These are phyloP conservation scores for Folsomia candida DNA, from an alignment of 2,888 invertebrate species.

Conservation along the genomic window DNA sequence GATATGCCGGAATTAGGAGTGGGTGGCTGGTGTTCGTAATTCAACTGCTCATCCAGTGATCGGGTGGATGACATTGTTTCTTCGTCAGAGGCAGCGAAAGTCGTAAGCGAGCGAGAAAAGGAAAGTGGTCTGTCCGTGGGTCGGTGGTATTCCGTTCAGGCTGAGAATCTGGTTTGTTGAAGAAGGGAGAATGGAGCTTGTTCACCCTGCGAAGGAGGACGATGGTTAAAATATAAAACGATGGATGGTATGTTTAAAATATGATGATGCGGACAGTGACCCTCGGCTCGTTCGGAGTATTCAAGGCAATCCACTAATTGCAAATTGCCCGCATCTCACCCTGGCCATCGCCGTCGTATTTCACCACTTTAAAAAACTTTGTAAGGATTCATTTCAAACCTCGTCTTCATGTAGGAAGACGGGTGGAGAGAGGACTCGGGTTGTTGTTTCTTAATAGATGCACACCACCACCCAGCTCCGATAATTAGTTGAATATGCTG, in stretches of 20 bases:
- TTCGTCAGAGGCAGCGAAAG: no score
- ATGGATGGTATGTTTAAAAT: conserved; percentile 14
- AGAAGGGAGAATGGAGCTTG: conserved; percentile 24
- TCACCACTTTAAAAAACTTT: background rate
- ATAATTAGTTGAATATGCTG: no score
- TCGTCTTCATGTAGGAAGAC: no score
- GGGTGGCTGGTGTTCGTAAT: no score
- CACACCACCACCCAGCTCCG: no score
- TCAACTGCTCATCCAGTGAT: no score
- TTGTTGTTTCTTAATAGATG: no score
- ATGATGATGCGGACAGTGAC: conserved; percentile 49
- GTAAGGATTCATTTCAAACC: background rate
- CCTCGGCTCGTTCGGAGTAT: conserved; percentile 42
- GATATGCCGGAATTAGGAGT: no score
- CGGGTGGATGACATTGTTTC: background rate
- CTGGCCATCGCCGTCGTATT: conserved; percentile 26
- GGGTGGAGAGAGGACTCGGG: no score
- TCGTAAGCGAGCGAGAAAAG: background rate
- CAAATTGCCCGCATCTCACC: conserved; percentile 42
- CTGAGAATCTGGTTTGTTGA: background rate
- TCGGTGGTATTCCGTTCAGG: background rate
- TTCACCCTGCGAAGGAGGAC: conserved; percentile 44
- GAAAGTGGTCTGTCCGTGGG: background rate
- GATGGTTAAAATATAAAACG: background rate
- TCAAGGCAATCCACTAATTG: conserved; percentile 50